Base-by-base conservation (phyloP, 2,888 invertebrate species). In the Parthenolecanium corni region DNA sequence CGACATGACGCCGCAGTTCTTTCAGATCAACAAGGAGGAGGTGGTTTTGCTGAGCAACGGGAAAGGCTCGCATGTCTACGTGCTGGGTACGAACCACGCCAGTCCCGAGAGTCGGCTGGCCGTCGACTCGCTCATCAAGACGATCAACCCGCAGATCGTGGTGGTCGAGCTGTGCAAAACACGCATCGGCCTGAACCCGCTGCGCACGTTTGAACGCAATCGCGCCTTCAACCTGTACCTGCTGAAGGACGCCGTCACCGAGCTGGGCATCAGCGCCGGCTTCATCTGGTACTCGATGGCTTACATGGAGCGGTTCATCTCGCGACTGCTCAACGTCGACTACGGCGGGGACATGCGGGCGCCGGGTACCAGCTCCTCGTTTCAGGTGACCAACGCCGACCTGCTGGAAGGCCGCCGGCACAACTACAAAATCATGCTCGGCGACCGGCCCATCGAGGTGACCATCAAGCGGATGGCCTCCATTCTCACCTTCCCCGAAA, bases 361-460 rank as follows among this genome's bases (percentile, higher is more conserved):
- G 3, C 53, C 63, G 1, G 61, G 61, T n/a, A 61, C 61, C 23
- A 61, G 61, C 51, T 49, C 61, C 21, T 61, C 61, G 51, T 61
- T 61, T 23, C 61, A 61, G 40, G 61, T 61, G 20, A 61, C 61
- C 61, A 61, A 61, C 40, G 51, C 61, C 38, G 61, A 61, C 40
- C 24, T 53, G 25, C 40, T 63, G 25, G 46, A 66, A 53, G 52
- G 64, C 3, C 52, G 64, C 18, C 62, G 64, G 46, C 52, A 63
- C 23, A 51, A 64, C 38, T 64, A 65, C 44, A 57, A 57, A 54
- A 64, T 65, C 62, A 62, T 63, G 57, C 52, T 65, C 25, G 63
- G 63, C 25, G 63, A 63, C 46, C 24, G 63, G 46, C 53, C 47
- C 20, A 63, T 47, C 46, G 63, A 63, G 20, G 36, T 63, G 18